Conservation (phyloP, 2,113 vertebrate genomes). For the Atlantisia rogersi region DNA sequence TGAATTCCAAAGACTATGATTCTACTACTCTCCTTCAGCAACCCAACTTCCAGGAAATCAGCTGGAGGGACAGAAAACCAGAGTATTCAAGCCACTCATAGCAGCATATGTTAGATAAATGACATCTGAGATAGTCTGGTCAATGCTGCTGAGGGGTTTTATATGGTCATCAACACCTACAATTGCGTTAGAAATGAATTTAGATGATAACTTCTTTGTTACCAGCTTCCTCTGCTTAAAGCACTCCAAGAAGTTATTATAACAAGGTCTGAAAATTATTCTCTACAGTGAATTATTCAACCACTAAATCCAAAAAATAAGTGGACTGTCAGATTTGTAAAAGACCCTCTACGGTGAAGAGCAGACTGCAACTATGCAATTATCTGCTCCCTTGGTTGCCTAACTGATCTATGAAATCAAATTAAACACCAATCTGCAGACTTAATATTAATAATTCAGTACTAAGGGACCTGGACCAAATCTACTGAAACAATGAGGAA, state of each 20-base stretch:
- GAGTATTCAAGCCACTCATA: neutral
- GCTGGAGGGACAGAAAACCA: neutral
- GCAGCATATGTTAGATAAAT: neutral
- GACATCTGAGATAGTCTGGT: neutral
- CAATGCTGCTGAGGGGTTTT: neutral
- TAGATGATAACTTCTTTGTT: neutral
- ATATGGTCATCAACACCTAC: neutral
- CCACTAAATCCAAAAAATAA: slow-evolving; percentile 33
- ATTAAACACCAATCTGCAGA: slow-evolving; percentile 34
- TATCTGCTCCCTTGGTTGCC: slow-evolving; percentile 41
- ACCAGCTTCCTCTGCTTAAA: neutral
- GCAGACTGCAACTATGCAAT: slow-evolving; percentile 5
- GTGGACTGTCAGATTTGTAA: slow-evolving; percentile 16
- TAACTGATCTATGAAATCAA: slow-evolving; percentile 63
- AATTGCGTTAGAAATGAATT: slow-evolving; percentile 1
- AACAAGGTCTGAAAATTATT: slow-evolving; percentile 4
- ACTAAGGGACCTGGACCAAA: slow-evolving; percentile 12
- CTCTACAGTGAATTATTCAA: slow-evolving; percentile 5
- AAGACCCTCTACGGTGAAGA: neutral
- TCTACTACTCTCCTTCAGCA: neutral
- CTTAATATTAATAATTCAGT: slow-evolving; percentile 14
- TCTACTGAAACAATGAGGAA: slow-evolving; percentile 25
- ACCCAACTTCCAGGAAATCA: neutral
- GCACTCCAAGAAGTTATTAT: neutral
- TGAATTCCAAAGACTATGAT: slow-evolving; percentile 10